Conservation (phyloP, 1,140 invertebrate species). For the Ctenoplectra terminalis region DNA sequence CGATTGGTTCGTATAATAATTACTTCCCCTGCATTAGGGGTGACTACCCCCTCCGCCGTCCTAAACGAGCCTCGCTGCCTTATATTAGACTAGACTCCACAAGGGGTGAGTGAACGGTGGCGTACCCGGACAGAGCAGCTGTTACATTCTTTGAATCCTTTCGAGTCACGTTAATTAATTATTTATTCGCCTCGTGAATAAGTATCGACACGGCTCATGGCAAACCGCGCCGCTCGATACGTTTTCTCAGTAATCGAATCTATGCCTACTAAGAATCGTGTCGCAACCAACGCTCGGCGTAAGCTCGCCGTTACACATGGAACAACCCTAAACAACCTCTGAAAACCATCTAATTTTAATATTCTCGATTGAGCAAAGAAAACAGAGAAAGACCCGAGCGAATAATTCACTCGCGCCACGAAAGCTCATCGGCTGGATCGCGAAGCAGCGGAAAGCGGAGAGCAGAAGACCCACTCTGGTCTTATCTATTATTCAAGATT, state of each 20-base stretch:
- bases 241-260: constrained; percentile 57
- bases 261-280: constrained; percentile 45
- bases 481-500: constrained; percentile 34
- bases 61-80: constrained; percentile 62
- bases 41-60: constrained; percentile 65
- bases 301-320: constrained; percentile 2
- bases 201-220: constrained; percentile 57
- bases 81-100: constrained; percentile 63
- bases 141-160: constrained; percentile 60
- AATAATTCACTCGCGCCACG: neutral
- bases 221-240: constrained; percentile 17
- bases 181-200: constrained; percentile 65
- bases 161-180: constrained; percentile 64
- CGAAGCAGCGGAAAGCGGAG: neutral
- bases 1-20: constrained; percentile 81
- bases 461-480: too few species aligned
- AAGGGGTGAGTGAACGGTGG: constrained; percentile 28
- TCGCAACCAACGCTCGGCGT: constrained; percentile 34
- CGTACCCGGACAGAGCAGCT: constrained; percentile 45
- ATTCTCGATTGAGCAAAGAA: neutral
- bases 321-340: neutral
- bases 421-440: neutral
- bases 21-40: constrained; percentile 78
- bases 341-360: neutral
- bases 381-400: neutral